Percentiles rank a stretch among this genome's conserved stretches.
Conservation (phyloP, 2,113 vertebrate genomes). For the Vicugna pacos region DNA sequence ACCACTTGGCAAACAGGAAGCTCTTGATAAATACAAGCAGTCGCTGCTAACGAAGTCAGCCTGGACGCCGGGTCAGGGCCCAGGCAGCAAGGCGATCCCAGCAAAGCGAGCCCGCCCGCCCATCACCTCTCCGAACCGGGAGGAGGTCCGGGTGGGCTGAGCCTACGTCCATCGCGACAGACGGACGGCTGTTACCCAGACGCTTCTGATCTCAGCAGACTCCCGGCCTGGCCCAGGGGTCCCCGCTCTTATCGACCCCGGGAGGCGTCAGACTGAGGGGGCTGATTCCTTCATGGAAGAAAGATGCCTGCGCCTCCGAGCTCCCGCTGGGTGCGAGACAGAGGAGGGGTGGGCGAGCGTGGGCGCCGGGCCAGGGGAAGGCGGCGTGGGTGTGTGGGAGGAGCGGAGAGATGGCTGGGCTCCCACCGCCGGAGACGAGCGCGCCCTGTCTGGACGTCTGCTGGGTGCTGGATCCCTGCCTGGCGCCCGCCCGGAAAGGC, state of each 20-base stretch:
- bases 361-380: neutral
- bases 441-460: slow-evolving; percentile 48
- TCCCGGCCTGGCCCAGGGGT: slow-evolving; percentile 50
- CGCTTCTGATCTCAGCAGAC: neutral
- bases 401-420: slow-evolving; percentile 15
- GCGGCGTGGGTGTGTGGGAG: slow-evolving; percentile 35
- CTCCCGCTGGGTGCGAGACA: slow-evolving; percentile 56
- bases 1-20: neutral
- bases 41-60: neutral
- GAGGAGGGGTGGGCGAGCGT: slow-evolving; percentile 21
- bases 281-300: slow-evolving; percentile 62
- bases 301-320: slow-evolving; percentile 56
- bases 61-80: neutral
- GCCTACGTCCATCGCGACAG: neutral
- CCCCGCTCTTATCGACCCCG: slow-evolving; percentile 73
- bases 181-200: neutral
- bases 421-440: slow-evolving; percentile 30
- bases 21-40: neutral
- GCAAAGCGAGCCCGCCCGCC: neutral
- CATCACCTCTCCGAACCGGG: neutral
- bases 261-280: slow-evolving; percentile 76
- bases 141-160: neutral
- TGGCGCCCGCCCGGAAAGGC: neutral
- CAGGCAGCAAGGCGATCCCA: neutral
- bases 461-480: slow-evolving; percentile 64